These are phyloP conservation scores for Macroglossus sobrinus DNA, from an alignment of 2,113 vertebrate species.

Conservation along the genomic window DNA sequence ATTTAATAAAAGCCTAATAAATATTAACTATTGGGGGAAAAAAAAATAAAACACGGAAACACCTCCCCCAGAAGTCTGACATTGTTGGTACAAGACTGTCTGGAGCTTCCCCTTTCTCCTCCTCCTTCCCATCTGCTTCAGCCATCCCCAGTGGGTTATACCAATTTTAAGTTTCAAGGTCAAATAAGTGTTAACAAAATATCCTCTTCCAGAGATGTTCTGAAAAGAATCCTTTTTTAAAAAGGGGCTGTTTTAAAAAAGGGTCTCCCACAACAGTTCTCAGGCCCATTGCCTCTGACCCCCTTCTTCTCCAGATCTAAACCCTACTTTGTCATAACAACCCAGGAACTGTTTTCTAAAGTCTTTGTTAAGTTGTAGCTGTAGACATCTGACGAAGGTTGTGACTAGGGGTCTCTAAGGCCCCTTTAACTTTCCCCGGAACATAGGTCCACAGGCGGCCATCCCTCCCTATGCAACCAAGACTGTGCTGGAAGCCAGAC, in stretches of 20 bases:
- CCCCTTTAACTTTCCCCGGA: not conserved
- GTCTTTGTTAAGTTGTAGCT: not conserved
- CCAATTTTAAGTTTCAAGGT: slow-evolving; percentile 1
- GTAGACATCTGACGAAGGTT: not conserved
- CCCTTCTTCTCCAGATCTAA: not conserved
- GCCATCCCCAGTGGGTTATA: not conserved
- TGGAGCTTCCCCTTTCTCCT: not conserved
- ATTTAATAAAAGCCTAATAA: not conserved
- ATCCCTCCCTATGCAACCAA: not conserved
- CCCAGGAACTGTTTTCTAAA: not conserved
- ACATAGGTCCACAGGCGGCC: not conserved
- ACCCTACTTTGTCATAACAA: not conserved
- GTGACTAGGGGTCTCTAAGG: not conserved
- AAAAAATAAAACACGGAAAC: not conserved
- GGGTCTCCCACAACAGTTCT: not conserved
- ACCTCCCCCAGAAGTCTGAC: not conserved
- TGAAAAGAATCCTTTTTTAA: not conserved
- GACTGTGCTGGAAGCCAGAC: not conserved
- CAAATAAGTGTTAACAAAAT: not conserved
- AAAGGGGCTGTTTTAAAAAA: not conserved
- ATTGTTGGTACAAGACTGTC: not conserved
- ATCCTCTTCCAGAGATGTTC: not conserved
- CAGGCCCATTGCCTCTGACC: not conserved
- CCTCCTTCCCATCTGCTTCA: not conserved
- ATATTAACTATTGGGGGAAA: not conserved